phyloP scores from a whole-genome alignment of 2,113 vertebrate species.

The Myocastor coypus region DNA sequence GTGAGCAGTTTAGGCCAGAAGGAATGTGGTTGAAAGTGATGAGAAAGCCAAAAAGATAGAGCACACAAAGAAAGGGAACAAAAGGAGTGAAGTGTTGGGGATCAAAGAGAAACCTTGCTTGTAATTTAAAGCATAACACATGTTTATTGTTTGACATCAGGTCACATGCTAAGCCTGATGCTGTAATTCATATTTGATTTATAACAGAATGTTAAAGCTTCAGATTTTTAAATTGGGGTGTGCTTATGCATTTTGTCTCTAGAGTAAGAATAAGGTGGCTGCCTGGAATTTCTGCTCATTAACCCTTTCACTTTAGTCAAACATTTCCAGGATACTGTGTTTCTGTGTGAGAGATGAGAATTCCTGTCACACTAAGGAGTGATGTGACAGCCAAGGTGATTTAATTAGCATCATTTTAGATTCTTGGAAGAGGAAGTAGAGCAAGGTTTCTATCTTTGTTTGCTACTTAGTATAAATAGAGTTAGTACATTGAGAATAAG shows the following conservation, averaged over 20 bases:
- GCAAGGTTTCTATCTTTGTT: not conserved
- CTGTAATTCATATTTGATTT: slow-evolving; percentile 53
- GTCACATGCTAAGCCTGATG: slow-evolving; percentile 54
- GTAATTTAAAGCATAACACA: not conserved
- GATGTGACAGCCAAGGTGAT: not conserved
- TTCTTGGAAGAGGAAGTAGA: slow-evolving; percentile 43
- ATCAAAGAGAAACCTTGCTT: slow-evolving; percentile 54
- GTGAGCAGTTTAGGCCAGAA: slow-evolving; percentile 53
- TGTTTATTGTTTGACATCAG: slow-evolving; percentile 54
- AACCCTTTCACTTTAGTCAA: not conserved
- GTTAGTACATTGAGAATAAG: not conserved
- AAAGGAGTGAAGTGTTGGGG: slow-evolving; percentile 45
- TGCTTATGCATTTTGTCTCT: slow-evolving; percentile 28
- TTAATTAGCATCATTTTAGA: slow-evolving; percentile 43
- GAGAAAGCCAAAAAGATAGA: slow-evolving; percentile 67
- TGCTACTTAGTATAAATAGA: slow-evolving; percentile 48
- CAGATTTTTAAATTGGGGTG: slow-evolving; percentile 46
- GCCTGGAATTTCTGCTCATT: slow-evolving; percentile 57
- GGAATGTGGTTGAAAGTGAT: slow-evolving; percentile 76
- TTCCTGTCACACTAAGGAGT: slow-evolving; percentile 18
- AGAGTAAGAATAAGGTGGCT: slow-evolving; percentile 28
- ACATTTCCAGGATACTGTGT: slow-evolving; percentile 29
- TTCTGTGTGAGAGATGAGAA: slow-evolving; percentile 24
- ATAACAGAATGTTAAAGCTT: slow-evolving; percentile 16
- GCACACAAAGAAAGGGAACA: slow-evolving; percentile 75